Conservation (phyloP, 2,888 invertebrate genomes). For the Noctua janthe region DNA sequence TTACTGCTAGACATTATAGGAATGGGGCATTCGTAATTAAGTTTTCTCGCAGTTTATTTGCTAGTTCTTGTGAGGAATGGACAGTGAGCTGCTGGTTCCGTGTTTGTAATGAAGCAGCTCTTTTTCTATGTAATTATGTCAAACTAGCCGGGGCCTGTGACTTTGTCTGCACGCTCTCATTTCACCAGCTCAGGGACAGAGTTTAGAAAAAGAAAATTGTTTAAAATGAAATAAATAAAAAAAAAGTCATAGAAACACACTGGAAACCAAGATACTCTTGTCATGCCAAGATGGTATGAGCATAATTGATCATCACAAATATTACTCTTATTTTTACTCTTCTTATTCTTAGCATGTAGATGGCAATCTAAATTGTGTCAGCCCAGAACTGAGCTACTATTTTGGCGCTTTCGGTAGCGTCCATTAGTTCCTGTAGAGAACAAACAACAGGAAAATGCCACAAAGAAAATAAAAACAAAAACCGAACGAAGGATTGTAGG, state of each 20-base stretch:
- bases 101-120: constrained; percentile 22
- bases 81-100: constrained; percentile 30
- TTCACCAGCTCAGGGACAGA: not conserved
- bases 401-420: no score
- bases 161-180: not conserved
- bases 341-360: no score
- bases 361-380: no score
- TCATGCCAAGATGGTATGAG: not conserved
- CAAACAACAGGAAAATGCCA: no score
- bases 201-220: not conserved
- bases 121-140: constrained; percentile 8
- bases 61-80: constrained; percentile 34
- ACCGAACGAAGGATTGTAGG: no score
- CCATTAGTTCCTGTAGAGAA: no score
- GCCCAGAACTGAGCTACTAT: no score
- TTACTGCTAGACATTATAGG: constrained; percentile 52
- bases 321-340: not conserved
- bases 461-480: no score
- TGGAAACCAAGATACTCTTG: not conserved
- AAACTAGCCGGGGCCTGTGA: not conserved
- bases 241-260: not conserved
- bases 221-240: not conserved
- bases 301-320: not conserved
- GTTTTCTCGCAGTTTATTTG: constrained; percentile 47
- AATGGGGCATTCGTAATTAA: constrained; percentile 61